Conservation (phyloP, 2,888 invertebrate species). For the Dicyrtomina minuta region DNA sequence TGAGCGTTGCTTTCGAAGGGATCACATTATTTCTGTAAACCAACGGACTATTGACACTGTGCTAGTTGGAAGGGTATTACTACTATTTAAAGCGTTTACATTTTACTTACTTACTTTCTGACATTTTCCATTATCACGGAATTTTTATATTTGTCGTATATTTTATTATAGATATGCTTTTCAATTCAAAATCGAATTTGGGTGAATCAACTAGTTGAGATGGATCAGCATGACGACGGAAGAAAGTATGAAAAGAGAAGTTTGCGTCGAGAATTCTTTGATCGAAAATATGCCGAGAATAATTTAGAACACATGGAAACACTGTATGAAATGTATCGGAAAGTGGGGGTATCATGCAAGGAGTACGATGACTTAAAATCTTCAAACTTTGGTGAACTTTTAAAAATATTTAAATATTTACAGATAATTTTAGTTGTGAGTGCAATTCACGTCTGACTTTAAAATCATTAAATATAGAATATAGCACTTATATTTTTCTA, state of each 20-base stretch:
- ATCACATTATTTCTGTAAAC: neutral
- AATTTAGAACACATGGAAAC: conserved; percentile 19
- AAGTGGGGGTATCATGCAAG: conserved; percentile 2
- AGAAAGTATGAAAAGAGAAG: conserved; percentile 4
- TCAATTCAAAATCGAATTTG: conserved; percentile 15
- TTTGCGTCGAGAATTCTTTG: neutral
- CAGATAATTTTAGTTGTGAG: neutral
- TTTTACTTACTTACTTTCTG: too few species aligned
- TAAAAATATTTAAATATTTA: neutral
- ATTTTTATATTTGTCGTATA: too few species aligned
- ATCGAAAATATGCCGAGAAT: conserved; percentile 13
- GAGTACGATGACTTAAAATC: conserved; percentile 8
- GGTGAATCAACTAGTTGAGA: conserved; percentile 17
- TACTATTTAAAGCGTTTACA: too few species aligned
- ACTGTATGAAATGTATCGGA: conserved; percentile 8
- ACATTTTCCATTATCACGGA: too few species aligned
- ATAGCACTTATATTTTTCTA: neutral
- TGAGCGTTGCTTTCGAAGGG: neutral
- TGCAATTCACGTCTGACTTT: neutral
- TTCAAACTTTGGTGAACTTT: neutral
- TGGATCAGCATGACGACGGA: neutral
- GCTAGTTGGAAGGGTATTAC: conserved; percentile 18
- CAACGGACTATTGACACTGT: neutral
- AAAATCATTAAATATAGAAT: neutral
- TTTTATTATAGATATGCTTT: conserved; percentile 23